phyloP scores from a whole-genome alignment of 2,797 vertebrate genomes.

The Peromyscus attwateri region DNA sequence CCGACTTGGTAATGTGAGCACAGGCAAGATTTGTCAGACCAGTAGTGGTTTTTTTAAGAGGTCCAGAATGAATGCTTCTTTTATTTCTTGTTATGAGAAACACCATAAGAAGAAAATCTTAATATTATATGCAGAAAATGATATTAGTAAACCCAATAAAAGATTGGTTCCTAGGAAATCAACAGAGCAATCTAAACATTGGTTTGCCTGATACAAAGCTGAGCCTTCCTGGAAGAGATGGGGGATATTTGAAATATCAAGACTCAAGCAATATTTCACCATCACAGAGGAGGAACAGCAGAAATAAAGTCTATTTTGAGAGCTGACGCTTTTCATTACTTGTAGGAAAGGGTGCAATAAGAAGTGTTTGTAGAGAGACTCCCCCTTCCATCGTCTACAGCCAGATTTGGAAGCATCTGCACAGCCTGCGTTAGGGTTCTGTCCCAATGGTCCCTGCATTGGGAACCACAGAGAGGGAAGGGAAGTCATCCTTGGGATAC shows the following conservation, averaged over 20 bases:
- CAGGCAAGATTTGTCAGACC: not conserved
- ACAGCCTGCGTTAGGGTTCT: not conserved
- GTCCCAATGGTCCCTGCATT: too few relatives aligned
- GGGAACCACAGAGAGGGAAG: not conserved
- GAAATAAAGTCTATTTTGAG: not conserved
- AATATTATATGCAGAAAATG: constrained; percentile 33
- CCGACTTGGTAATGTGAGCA: not conserved
- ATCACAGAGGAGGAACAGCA: not conserved
- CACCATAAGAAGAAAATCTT: not conserved
- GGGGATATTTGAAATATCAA: not conserved
- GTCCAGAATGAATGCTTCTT: constrained; percentile 31
- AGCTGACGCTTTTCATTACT: not conserved
- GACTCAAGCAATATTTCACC: not conserved
- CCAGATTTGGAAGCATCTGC: not conserved
- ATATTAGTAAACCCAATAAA: constrained; percentile 40
- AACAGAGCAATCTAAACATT: not conserved
- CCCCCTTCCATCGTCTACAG: not conserved
- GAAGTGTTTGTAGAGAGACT: not conserved
- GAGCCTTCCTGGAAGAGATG: not conserved
- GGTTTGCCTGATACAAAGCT: not conserved
- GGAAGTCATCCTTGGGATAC: not conserved
- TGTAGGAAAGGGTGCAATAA: not conserved
- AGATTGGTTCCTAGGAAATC: not conserved
- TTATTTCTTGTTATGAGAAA: constrained; percentile 49
- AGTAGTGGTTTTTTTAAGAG: not conserved